phyloP scores from a whole-genome alignment of 2,888 invertebrate genomes.

The Stenodema calcarata region DNA sequence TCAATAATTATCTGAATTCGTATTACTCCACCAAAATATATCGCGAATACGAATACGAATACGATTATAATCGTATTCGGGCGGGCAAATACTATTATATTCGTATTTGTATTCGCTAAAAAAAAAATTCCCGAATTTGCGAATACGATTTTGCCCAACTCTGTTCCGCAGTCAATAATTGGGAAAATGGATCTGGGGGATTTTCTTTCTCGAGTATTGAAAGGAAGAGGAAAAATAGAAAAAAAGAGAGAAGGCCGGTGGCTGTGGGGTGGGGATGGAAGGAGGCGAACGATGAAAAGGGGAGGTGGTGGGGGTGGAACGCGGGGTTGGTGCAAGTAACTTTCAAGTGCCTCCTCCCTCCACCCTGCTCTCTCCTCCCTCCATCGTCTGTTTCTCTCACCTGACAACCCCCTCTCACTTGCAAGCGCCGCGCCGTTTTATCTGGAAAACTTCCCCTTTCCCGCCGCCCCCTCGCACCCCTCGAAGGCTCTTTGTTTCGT shows the following conservation, averaged over 20 bases:
- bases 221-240: neutral
- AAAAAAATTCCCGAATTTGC: no score
- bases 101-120: no score
- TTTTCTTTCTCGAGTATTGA: neutral
- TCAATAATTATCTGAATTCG: no score
- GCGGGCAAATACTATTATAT: no score
- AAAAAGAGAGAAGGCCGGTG: neutral
- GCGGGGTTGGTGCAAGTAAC: neutral
- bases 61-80: no score
- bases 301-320: neutral
- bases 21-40: no score
- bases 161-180: neutral
- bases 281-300: neutral
- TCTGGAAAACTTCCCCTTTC: neutral
- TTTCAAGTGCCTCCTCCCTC: slow-evolving; percentile 4
- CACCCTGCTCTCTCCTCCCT: neutral
- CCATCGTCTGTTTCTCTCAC: slow-evolving; percentile 20
- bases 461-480: neutral
- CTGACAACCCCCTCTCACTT: slow-evolving; percentile 27
- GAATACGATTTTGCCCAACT: no score
- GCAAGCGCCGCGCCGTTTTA: slow-evolving; percentile 5
- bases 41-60: no score
- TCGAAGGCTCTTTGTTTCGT: neutral
- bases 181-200: neutral
- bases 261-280: neutral